Evolutionary conservation across 2,797 vertebrate species (phyloP), one percentile per base, ranked within the genome.

Genomic region (Serranus cabrilla): DNA sequence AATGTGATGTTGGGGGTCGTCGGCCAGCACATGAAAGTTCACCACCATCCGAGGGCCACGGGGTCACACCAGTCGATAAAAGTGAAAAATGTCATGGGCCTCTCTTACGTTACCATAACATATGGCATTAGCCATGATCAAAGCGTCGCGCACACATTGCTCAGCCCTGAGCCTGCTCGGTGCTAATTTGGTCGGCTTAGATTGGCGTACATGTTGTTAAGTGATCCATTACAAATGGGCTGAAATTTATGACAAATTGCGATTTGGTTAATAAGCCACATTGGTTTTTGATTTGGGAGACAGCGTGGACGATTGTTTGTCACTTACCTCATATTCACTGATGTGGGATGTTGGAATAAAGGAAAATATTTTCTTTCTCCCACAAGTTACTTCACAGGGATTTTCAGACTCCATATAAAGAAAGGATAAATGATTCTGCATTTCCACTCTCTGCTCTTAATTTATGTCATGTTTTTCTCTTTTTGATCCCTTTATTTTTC

Each of bases 231-330:
- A 90, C 90, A 93, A 87, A 92, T 82, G 85, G 81, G 80, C 83
- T 76, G 75, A 85, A 90, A 95, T 95, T 94, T 95, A 95, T 92
- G 90, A 91, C 86, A 87, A 90, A 94, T 92, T 86, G 74, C 69
- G 60, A 92, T 93, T 93, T 78, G 80, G 85, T 89, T 93, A 93
- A 94, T 90, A 83, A 92, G 81, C 57, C 25, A 27, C 79, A 40
- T 57, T 85, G 63, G 34, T 50, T 76, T 89, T 52, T 82, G n/a
- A 72, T 78, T 55, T 46, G 5, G 16, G 34, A 43, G 17, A 63
- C 42, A 20, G 39, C 25, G 1, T 8, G 54, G 31, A 31, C 45
- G 40, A 66, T 56, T 39, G 59, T 68, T 57, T 64, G 47, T 68
- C 77, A 59, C 57, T 68, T 67, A 75, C 34, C 27, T 75, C 49